Conservation (phyloP, 2,888 invertebrate species). For the Hypsopygia costalis region DNA sequence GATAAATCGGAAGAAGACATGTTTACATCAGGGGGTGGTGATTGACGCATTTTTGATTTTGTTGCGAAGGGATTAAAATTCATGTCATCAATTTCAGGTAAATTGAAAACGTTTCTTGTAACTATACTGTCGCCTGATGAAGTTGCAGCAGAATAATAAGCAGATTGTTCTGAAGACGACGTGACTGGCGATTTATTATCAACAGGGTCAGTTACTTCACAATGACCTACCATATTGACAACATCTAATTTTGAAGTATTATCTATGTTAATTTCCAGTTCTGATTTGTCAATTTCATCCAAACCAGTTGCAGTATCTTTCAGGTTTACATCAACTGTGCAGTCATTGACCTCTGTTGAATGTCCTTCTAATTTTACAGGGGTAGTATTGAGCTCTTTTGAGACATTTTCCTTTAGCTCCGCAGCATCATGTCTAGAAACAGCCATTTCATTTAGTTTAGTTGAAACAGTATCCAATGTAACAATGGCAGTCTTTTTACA, state of each 20-base stretch:
- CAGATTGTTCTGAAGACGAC: slow-evolving; percentile 48
- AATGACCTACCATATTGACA: not conserved
- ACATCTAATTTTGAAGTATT: slow-evolving; percentile 1
- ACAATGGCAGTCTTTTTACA: slow-evolving; percentile 40
- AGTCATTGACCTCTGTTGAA: no score
- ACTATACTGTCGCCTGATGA: slow-evolving; percentile 38
- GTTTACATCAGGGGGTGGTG: slow-evolving; percentile 29
- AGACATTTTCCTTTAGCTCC: no score
- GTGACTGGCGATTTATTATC: slow-evolving; percentile 16
- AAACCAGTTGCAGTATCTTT: slow-evolving; percentile 1
- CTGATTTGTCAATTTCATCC: not conserved
- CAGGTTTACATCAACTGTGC: not conserved
- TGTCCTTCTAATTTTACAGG: no score
- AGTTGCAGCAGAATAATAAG: slow-evolving; percentile 39
- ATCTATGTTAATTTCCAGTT: slow-evolving; percentile 3
- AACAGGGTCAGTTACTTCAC: slow-evolving; percentile 4
- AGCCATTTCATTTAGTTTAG: not conserved
- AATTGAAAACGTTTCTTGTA: slow-evolving; percentile 56
- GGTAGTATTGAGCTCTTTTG: no score
- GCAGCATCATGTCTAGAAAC: no score
- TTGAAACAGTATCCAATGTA: slow-evolving; percentile 22
- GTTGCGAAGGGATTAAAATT: slow-evolving; percentile 59
- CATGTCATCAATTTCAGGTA: slow-evolving; percentile 60
- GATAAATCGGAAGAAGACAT: not conserved
- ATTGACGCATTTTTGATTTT: slow-evolving; percentile 46